A percentile compares a stretch with the other conserved stretches of the same genome.
phyloP scores from a whole-genome alignment of 1,140 invertebrate genomes.

The Pseudomyrmex flavicornis region DNA sequence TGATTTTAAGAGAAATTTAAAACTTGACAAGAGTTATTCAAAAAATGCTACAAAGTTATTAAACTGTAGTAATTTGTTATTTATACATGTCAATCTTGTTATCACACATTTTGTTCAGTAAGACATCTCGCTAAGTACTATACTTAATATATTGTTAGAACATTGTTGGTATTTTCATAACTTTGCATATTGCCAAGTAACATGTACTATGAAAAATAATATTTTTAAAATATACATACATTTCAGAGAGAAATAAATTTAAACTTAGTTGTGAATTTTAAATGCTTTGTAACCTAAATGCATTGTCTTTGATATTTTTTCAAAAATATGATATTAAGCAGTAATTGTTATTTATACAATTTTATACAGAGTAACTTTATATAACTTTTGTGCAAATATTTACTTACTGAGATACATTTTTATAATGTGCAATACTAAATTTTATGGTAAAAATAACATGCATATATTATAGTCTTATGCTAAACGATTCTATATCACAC shows the following conservation, averaged over 20 bases:
- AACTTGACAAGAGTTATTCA: neutral
- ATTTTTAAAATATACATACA: too few species aligned
- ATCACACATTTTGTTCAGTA: neutral
- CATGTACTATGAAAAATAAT: too few species aligned
- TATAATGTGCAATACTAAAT: conserved; percentile 5
- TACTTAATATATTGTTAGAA: neutral
- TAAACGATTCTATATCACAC: neutral
- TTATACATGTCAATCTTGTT: too few species aligned
- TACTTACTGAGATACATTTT: neutral
- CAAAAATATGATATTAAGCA: neutral
- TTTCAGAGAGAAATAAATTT: neutral
- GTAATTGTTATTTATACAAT: conserved; percentile 2
- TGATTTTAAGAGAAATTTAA: too few species aligned
- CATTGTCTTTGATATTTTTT: neutral
- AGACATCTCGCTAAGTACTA: neutral
- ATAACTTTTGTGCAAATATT: neutral
- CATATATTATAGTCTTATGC: conserved; percentile 26
- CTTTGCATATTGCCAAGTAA: too few species aligned
- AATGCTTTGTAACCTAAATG: conserved; percentile 14
- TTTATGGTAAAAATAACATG: conserved; percentile 13
- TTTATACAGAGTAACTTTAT: neutral
- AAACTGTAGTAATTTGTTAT: too few species aligned
- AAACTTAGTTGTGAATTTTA: neutral
- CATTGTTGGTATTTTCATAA: neutral
- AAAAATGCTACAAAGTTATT: neutral